Evolutionary conservation across 2,113 vertebrate genomes (phyloP).

Genomic region (Sceloporus undulatus): DNA sequence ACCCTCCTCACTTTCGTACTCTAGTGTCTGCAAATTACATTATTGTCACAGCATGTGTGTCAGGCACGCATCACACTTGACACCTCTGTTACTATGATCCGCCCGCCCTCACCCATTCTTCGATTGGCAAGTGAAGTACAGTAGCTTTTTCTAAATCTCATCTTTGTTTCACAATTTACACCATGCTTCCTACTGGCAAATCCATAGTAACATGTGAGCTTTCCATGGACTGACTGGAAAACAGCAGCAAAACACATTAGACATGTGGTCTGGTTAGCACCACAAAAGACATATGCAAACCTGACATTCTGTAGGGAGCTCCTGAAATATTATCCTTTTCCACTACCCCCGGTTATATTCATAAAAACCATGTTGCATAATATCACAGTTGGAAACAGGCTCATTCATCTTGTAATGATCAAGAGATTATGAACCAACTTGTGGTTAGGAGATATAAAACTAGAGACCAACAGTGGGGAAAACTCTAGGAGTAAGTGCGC

Average conservation of each 20-base stretch:
- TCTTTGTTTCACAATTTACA: background rate
- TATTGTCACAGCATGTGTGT: conserved; percentile 45
- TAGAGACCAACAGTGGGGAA: background rate
- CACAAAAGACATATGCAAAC: background rate
- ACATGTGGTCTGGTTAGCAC: background rate
- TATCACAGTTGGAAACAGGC: background rate
- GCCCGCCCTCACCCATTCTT: background rate
- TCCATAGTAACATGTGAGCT: background rate
- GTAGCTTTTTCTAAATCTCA: background rate
- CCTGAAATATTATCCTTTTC: background rate
- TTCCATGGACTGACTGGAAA: background rate
- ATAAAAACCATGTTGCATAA: too few relatives aligned
- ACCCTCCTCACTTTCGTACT: background rate
- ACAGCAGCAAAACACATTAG: background rate
- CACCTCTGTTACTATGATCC: background rate
- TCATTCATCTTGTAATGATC: background rate
- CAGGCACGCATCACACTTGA: conserved; percentile 23
- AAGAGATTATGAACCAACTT: background rate
- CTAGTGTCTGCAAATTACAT: background rate
- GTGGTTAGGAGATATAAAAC: background rate
- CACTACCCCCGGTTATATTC: background rate
- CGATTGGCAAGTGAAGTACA: conserved; percentile 15
- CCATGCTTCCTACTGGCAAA: conserved; percentile 31
- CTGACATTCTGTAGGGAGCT: background rate
- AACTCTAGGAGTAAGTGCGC: too few relatives aligned